Conservation (phyloP, 92 coral and sea anemone species). For the Epizoanthus stellaris region DNA sequence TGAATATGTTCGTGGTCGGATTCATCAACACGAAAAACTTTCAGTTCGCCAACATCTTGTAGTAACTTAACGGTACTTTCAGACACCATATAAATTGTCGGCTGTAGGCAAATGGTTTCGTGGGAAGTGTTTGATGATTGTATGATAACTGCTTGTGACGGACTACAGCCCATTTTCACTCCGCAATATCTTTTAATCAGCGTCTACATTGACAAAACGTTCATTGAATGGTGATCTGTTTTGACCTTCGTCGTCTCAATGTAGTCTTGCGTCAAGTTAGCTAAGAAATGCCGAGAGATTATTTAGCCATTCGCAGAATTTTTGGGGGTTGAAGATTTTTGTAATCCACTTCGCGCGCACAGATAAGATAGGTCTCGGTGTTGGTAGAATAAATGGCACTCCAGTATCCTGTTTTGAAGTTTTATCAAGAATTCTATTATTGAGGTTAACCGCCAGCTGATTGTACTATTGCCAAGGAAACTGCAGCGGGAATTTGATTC, state of each 20-base stretch:
- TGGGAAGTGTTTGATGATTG: constrained; percentile 63
- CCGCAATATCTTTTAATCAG: no score
- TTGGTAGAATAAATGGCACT: background rate
- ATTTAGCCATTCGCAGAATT: background rate
- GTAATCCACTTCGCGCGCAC: background rate
- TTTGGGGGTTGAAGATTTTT: no score
- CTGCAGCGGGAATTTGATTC: background rate
- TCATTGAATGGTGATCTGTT: background rate
- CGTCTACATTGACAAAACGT: background rate
- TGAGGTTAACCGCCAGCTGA: constrained; percentile 12
- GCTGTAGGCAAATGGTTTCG: constrained; percentile 82
- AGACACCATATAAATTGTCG: constrained; percentile 94
- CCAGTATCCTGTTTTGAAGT: background rate
- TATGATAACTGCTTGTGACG: constrained; percentile 89
- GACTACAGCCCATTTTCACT: constrained; percentile 89
- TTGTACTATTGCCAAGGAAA: background rate
- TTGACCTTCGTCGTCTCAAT: background rate
- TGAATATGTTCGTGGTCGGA: constrained; percentile 67
- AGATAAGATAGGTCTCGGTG: background rate
- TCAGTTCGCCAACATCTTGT: constrained; percentile 92
- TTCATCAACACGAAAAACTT: constrained; percentile 84
- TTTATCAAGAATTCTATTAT: background rate
- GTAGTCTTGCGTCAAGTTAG: background rate
- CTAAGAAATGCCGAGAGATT: no score
- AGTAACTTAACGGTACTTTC: constrained; percentile 85